phyloP scores from a whole-genome alignment of 2,797 vertebrate species.

The Lerista edwardsae region DNA sequence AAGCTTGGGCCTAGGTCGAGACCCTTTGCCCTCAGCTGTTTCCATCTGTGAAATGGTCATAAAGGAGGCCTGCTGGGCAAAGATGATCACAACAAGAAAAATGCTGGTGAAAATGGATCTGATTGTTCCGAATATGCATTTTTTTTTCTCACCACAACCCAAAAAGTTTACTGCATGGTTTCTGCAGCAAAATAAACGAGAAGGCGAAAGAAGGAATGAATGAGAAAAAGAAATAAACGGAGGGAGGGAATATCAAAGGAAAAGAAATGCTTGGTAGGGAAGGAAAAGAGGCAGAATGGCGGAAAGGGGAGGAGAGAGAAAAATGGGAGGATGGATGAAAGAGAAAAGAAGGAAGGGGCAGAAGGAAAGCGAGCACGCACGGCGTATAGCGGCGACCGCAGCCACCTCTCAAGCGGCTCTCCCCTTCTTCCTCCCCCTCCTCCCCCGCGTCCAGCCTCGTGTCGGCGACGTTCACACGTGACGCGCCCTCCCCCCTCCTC shows the following conservation, averaged over 20 bases:
- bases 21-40: not conserved
- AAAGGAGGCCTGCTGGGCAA: not conserved
- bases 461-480: slow-evolving; percentile 25
- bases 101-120: no score
- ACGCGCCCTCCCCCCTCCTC: not conserved
- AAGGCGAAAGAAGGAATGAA: no score
- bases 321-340: no score
- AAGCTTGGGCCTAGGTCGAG: no score
- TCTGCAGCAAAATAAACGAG: no score
- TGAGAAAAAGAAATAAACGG: no score
- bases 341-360: not conserved
- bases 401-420: not conserved
- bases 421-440: not conserved
- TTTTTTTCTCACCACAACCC: no score
- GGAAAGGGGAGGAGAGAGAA: not conserved
- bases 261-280: not conserved
- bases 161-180: no score
- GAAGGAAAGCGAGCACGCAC: no score
- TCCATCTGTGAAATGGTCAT: not conserved
- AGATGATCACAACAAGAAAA: no score
- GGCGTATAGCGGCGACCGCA: not conserved
- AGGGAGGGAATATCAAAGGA: no score
- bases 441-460: not conserved
- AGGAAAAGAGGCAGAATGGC: not conserved
- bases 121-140: no score